A percentile compares a stretch with the other conserved stretches of the same genome.
phyloP scores from a whole-genome alignment of 2,888 invertebrate genomes.

The Epirrita christyi region DNA sequence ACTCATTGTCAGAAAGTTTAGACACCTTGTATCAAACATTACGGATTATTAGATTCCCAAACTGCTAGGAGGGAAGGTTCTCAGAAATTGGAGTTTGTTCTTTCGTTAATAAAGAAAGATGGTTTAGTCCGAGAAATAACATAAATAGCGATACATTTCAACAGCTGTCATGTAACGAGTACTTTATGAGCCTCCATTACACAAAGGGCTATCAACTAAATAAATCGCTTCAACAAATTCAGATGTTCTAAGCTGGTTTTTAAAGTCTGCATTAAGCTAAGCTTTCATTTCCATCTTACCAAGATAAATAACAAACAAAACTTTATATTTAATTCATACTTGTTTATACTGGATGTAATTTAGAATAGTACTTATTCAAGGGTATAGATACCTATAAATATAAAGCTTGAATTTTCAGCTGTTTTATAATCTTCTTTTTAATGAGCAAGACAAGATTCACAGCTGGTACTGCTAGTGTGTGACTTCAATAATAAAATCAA shows the following conservation, averaged over 20 bases:
- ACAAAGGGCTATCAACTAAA: background rate
- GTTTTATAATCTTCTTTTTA: too few species aligned
- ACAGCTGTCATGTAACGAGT: conserved; percentile 27
- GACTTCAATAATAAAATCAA: conserved; percentile 7
- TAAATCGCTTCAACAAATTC: conserved; percentile 21
- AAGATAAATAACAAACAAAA: background rate
- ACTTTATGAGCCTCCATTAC: conserved; percentile 22
- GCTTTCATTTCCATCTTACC: background rate
- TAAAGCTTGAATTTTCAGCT: too few species aligned
- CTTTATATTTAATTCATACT: background rate
- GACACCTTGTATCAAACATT: conserved; percentile 22
- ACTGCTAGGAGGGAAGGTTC: conserved; percentile 14
- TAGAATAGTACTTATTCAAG: too few species aligned
- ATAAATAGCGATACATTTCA: conserved; percentile 28
- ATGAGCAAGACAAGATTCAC: background rate
- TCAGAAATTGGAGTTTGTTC: conserved; percentile 22
- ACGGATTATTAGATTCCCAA: conserved; percentile 25
- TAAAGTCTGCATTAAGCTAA: background rate
- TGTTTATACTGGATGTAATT: background rate
- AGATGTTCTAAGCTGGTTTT: conserved; percentile 16
- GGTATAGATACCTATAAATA: too few species aligned
- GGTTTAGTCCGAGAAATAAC: conserved; percentile 18
- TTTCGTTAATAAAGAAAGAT: conserved; percentile 25
- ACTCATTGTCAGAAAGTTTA: conserved; percentile 32
- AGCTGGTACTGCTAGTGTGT: conserved; percentile 1